Evolutionary conservation across 1,140 invertebrate species (phyloP), one percentile per base, ranked within the genome.

Genomic region (Brachionus rotundiformis): DNA sequence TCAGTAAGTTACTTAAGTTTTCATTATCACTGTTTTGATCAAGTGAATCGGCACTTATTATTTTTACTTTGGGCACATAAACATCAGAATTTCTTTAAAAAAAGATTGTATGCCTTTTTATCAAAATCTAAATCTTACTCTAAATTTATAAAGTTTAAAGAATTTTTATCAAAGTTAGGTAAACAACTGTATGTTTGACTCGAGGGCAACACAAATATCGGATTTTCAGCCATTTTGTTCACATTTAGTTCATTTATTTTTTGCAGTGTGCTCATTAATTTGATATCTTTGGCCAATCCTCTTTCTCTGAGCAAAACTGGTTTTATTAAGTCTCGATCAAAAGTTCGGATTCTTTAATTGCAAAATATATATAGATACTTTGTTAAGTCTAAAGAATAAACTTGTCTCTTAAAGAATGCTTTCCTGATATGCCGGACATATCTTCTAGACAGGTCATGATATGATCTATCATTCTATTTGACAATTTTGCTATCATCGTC

Each of bases 391-490:
- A 36, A 10, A 33, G 13, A 65, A 68, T 36, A n/a, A 59, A 79
- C 76, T 63, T 79, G 76, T 79, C 81, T 71, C 81, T 29, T 19
- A 82, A 16, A 25, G 81, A 68, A 39, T 82, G 36, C n/a, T 54
- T 54, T 3, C 81, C 81, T 31, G 54, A 29, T 25, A 41, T 27
- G 8, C 81, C 81, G 1, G 65, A 19, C 6, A 82, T 49, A 23
- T 82, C 63, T 75, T 82, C 81, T 7, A 82, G 33, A 59, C 81
- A 68, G 39, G 29, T 73, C 81, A 82, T 82, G 8, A 47, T 13
- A 82, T 82, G 44, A 82, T 82, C 81, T 25, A 82, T 31, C 39
- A 82, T 23, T 36, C 81, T 71, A n/a, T 59, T 75, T 29, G 44
- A 44, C 61, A 82, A 65, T 65, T 75, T 76, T 4, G 68, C 71